Percentiles rank a stretch among this genome's conserved stretches.
Evolutionary conservation across 2,888 invertebrate species (phyloP).

Genomic region (Dexiosoma caninum): DNA sequence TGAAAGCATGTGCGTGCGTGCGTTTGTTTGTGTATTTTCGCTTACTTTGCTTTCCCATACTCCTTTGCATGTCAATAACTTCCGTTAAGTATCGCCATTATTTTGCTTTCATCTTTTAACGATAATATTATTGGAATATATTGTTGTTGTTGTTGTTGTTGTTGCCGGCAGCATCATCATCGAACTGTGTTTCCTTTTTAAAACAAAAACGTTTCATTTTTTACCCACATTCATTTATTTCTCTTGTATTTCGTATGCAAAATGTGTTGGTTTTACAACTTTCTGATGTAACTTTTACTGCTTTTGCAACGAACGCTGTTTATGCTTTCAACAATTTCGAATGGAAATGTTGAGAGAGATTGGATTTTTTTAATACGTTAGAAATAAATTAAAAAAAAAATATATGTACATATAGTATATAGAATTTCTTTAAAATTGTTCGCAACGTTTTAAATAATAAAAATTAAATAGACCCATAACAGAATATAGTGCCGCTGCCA

Average conservation of each 20-base stretch:
- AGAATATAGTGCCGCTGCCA: no score
- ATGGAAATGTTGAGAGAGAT: background rate
- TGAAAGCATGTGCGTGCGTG: background rate
- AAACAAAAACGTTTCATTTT: slow-evolving; percentile 2
- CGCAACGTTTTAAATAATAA: no score
- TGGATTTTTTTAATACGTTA: background rate
- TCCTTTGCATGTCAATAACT: slow-evolving; percentile 44
- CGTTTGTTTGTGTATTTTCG: background rate
- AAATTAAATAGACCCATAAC: no score
- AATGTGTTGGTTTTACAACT: slow-evolving; percentile 46
- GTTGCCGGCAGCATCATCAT: background rate
- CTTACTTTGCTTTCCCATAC: background rate
- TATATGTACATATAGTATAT: no score
- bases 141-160: background rate
- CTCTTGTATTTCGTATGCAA: slow-evolving; percentile 29
- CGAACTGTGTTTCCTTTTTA: slow-evolving; percentile 32
- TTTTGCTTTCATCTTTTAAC: slow-evolving; percentile 29
- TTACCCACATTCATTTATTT: background rate
- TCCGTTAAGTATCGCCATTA: slow-evolving; percentile 29
- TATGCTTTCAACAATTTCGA: background rate
- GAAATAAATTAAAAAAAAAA: no score
- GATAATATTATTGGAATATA: slow-evolving; percentile 34
- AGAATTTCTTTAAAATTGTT: no score
- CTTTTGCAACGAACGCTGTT: background rate
- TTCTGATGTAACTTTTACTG: slow-evolving; percentile 30